Evolutionary conservation across 2,113 vertebrate genomes (phyloP), one percentile per base, ranked within the genome.

Genomic region (Perognathus longimembris): DNA sequence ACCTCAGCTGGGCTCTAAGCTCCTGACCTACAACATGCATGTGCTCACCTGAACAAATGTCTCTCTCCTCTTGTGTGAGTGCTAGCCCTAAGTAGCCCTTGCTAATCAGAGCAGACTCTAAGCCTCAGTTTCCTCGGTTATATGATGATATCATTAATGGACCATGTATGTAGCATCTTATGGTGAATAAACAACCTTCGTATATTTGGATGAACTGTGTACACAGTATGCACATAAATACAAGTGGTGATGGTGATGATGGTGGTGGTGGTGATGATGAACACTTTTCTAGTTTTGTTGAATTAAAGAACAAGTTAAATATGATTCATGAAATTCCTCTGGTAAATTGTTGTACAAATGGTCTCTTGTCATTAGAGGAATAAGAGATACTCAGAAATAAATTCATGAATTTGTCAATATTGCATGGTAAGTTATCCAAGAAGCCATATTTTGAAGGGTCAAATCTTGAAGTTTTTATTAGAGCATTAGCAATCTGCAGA

Each of bases 281-380:
- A 28, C 64, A 66, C 30, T 59, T 73, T 32, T 15, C 1, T 10
- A 22, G 32, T 80, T 77, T 78, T 59, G 77, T 36, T 64, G 75
- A 75, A 59, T 36, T 64, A 71, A 75, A 61, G 9, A 59, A 9
- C 11, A 21, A 21, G 36, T 88, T 85, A 92, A 79, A 54, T n/a
- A 50, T 24, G 70, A 54, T 34, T 75, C 61, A 88, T 83, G 66
- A 45, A 82, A 85, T 71, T 34, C 54, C 10, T 10, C 36, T 77
- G n/a, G 34, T 71, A 90, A 42, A 67, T 71, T 83, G 66, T 76
- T 74, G 32, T 84, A 10, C 34, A 89, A 86, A 90, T 57, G 64
- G 21, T 38, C 67, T 85, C 26, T 88, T 91, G 36, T 92, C 92
- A 92, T 70, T 70, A 79, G 28, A 74, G 30, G 15, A 92, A 71